Percentiles rank a stretch among this genome's conserved stretches.
Conservation (phyloP, 2,797 vertebrate genomes). For the Fratercula arctica region DNA sequence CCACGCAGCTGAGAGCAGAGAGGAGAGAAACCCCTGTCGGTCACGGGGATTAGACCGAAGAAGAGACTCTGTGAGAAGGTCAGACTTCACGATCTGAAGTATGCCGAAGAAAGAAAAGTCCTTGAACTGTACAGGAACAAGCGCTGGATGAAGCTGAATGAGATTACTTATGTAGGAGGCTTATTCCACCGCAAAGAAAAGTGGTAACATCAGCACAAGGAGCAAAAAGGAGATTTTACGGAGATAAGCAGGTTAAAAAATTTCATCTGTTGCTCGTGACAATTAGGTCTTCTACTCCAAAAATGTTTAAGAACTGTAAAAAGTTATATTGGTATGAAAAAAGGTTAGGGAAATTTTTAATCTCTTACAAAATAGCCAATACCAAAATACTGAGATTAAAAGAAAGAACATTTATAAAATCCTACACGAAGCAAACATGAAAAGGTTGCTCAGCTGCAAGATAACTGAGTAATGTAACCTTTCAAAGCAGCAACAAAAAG, state of each 20-base stretch:
- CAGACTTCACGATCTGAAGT: background rate
- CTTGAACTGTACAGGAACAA: background rate
- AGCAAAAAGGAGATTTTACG: background rate
- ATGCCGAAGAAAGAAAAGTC: background rate
- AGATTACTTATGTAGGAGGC: background rate
- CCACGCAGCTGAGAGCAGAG: background rate
- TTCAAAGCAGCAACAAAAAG: constrained; percentile 45
- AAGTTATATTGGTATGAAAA: background rate
- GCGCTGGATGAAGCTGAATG: background rate
- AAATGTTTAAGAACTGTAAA: background rate
- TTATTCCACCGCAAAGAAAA: background rate
- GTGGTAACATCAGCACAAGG: background rate
- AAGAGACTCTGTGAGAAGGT: background rate
- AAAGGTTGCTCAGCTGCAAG: constrained; percentile 34
- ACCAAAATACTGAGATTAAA: background rate
- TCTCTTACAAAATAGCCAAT: background rate
- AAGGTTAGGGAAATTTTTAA: background rate
- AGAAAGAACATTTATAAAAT: constrained; percentile 40
- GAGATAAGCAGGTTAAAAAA: background rate
- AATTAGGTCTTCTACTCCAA: background rate
- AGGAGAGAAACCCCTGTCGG: background rate
- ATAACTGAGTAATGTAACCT: constrained; percentile 62
- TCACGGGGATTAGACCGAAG: background rate
- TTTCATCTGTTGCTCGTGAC: background rate
- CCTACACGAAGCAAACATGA: constrained; percentile 27